These are phyloP conservation scores for Gandaritis pyraliata DNA, from an alignment of 2,888 invertebrate species.

Conservation along the genomic window DNA sequence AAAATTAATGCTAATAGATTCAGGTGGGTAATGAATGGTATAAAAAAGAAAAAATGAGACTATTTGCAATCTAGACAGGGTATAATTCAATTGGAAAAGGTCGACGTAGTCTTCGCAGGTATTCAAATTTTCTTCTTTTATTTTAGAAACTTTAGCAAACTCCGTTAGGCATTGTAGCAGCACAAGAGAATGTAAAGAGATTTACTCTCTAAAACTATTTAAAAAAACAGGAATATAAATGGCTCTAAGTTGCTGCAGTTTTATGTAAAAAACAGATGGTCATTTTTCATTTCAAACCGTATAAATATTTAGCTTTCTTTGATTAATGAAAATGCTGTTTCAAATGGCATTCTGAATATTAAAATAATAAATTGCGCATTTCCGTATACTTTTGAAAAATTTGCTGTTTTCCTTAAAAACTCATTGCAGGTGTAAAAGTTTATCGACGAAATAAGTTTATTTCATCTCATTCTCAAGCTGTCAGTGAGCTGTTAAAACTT, in stretches of 20 bases:
- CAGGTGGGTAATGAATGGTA: constrained; percentile 7
- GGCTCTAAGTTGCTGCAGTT: constrained; percentile 40
- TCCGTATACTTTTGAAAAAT: not conserved
- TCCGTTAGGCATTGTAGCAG: constrained; percentile 34
- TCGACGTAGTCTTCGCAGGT: constrained; percentile 47
- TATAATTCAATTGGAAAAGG: constrained; percentile 61
- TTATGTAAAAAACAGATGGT: constrained; percentile 36
- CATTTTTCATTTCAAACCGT: constrained; percentile 33
- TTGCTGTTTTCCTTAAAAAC: too few relatives aligned
- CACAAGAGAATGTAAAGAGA: constrained; percentile 34
- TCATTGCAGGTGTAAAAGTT: constrained; percentile 2
- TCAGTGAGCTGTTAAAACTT: constrained; percentile 47
- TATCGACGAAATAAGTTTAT: not conserved
- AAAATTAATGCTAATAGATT: constrained; percentile 16
- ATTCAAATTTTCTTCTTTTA: constrained; percentile 65
- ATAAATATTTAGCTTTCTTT: constrained; percentile 30
- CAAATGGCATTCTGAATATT: not conserved
- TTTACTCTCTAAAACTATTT: constrained; percentile 48
- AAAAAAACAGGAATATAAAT: constrained; percentile 49
- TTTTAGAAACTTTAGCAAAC: constrained; percentile 48
- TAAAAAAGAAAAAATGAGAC: constrained; percentile 50
- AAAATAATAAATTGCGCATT: constrained; percentile 1
- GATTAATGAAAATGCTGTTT: constrained; percentile 20
- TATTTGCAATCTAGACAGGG: constrained; percentile 63
- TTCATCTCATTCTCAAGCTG: not conserved